Conservation (phyloP, 1,140 invertebrate species). For the Papilio glaucus region DNA sequence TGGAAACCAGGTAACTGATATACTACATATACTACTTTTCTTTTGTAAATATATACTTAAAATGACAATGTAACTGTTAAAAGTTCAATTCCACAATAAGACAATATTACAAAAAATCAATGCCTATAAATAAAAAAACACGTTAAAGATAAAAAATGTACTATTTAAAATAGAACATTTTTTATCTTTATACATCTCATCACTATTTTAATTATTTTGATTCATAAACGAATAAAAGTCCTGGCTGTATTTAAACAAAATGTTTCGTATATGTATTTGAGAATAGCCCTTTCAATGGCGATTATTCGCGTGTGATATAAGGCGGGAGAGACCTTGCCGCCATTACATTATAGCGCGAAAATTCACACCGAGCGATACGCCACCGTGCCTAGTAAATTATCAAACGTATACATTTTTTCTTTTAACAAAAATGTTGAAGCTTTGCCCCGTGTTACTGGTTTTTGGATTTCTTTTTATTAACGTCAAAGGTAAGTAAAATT, state of each 20-base stretch:
- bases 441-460: constrained; percentile 8
- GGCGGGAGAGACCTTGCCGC: constrained; percentile 19
- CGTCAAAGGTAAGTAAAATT: background rate
- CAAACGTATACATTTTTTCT: background rate
- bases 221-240: background rate
- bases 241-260: constrained; percentile 5
- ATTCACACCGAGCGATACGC: constrained; percentile 26
- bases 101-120: too few species aligned
- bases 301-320: constrained; percentile 38
- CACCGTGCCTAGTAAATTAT: background rate
- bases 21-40: too few species aligned
- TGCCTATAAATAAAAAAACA: too few species aligned
- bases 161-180: background rate
- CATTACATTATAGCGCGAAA: constrained; percentile 34
- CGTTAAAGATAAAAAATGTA: background rate
- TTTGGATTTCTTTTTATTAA: constrained; percentile 12
- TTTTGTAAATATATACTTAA: too few species aligned
- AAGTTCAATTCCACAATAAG: too few species aligned
- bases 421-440: constrained; percentile 15
- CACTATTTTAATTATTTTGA: too few species aligned
- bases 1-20: too few species aligned
- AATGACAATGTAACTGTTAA: too few species aligned
- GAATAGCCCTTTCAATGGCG: constrained; percentile 24
- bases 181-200: background rate
- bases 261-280: constrained; percentile 3